A percentile compares a stretch with the other conserved stretches of the same genome.
These are phyloP conservation scores for Elephantulus edwardii DNA, from an alignment of 2,113 vertebrate genomes.

Conservation along the genomic window DNA sequence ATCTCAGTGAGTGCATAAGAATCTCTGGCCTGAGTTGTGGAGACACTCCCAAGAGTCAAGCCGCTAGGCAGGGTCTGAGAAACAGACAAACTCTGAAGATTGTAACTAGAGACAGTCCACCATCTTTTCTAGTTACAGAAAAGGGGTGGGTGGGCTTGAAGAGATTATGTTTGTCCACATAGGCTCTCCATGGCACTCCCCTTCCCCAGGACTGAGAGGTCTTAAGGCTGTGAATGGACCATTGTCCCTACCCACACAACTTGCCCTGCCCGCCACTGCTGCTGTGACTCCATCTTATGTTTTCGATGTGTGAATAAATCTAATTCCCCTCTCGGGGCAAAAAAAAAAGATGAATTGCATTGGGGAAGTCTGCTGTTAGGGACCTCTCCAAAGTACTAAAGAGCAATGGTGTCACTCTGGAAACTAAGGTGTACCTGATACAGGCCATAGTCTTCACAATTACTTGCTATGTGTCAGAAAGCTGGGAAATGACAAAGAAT, in stretches of 20 bases:
- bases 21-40: neutral
- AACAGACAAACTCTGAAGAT: neutral
- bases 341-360: no score
- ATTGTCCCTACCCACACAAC: neutral
- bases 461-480: no score
- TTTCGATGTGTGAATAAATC: conserved; percentile 70
- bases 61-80: neutral
- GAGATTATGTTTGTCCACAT: neutral
- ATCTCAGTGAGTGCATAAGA: neutral
- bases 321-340: conserved; percentile 49
- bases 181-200: neutral
- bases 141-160: neutral
- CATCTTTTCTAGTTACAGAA: neutral
- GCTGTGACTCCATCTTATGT: neutral
- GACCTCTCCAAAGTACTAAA: no score
- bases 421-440: no score
- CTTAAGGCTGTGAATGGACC: conserved; percentile 15
- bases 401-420: no score
- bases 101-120: neutral
- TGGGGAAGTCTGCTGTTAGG: no score
- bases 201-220: neutral
- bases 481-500: no score
- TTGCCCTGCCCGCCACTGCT: neutral
- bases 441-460: no score
- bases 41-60: neutral